Evolutionary conservation across 2,888 invertebrate genomes (phyloP).

Genomic region (Drosophila phalerata): DNA sequence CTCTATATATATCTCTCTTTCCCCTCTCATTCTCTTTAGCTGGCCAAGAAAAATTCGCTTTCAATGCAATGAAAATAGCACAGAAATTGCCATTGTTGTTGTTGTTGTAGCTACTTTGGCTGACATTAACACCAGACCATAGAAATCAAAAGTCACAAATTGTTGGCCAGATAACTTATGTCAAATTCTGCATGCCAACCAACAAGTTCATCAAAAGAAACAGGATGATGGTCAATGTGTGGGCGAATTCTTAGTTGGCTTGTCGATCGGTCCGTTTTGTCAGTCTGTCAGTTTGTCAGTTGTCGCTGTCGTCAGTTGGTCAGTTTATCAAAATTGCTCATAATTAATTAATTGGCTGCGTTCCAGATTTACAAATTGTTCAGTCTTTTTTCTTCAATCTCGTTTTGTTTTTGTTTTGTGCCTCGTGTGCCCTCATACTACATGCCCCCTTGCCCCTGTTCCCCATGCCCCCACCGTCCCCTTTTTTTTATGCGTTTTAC

Average conservation of each 20-base stretch:
- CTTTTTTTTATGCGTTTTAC: slow-evolving; percentile 58
- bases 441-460: slow-evolving; percentile 2
- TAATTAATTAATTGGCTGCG: slow-evolving; percentile 85
- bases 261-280: slow-evolving; percentile 6
- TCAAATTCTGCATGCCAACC: slow-evolving; percentile 66
- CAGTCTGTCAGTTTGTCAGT: slow-evolving; percentile 27
- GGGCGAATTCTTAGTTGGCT: slow-evolving; percentile 48
- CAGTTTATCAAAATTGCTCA: slow-evolving; percentile 82
- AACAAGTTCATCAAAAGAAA: slow-evolving; percentile 13
- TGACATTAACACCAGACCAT: slow-evolving; percentile 60
- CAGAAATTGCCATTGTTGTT: slow-evolving; percentile 28
- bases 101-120: slow-evolving; percentile 11
- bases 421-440: slow-evolving; percentile 1
- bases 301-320: slow-evolving; percentile 53
- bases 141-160: slow-evolving; percentile 59
- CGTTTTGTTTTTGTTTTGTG: slow-evolving; percentile 40
- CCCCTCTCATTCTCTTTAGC: not conserved
- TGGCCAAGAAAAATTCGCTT: slow-evolving; percentile 68
- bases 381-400: slow-evolving; percentile 3
- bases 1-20: slow-evolving; percentile 5
- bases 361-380: slow-evolving; percentile 83
- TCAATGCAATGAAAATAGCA: slow-evolving; percentile 78
- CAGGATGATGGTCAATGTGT: slow-evolving; percentile 56
- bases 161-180: slow-evolving; percentile 61
- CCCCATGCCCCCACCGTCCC: slow-evolving; percentile 9